Percentiles rank a stretch among this genome's conserved stretches.
phyloP scores from a whole-genome alignment of 2,113 vertebrate genomes.

The Ctenodactylus gundi region DNA sequence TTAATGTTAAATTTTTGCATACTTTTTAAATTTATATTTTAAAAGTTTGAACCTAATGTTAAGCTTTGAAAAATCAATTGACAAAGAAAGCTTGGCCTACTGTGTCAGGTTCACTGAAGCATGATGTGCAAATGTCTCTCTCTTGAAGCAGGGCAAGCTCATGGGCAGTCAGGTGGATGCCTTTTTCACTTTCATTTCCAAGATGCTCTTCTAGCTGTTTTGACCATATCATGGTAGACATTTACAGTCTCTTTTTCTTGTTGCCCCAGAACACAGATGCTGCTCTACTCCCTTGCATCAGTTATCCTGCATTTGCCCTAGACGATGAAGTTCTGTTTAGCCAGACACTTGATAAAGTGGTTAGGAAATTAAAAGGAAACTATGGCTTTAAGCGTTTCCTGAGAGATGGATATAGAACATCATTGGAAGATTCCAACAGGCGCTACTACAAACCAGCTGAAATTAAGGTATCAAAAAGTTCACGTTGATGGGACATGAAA shows the following conservation, averaged over 20 bases:
- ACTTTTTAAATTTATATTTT: not conserved
- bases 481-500: not conserved
- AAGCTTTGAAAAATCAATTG: not conserved
- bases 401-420: slow-evolving; percentile 94
- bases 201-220: not conserved
- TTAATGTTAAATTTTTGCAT: not conserved
- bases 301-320: slow-evolving; percentile 96
- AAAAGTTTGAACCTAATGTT: not conserved
- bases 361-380: slow-evolving; percentile 94
- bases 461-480: slow-evolving; percentile 91
- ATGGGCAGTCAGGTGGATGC: not conserved
- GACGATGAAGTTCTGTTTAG: slow-evolving; percentile 94
- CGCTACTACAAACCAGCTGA: slow-evolving; percentile 97
- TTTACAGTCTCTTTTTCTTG: not conserved
- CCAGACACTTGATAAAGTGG: slow-evolving; percentile 95
- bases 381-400: slow-evolving; percentile 97
- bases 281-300: slow-evolving; percentile 95
- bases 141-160: not conserved
- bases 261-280: slow-evolving; percentile 93
- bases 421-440: slow-evolving; percentile 92
- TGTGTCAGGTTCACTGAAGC: not conserved
- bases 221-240: not conserved
- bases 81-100: not conserved
- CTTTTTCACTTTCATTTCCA: not conserved
- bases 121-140: not conserved